Evolutionary conservation across 2,888 invertebrate species (phyloP), one percentile per base, ranked within the genome.

Genomic region (Onthophagus sagittarius): DNA sequence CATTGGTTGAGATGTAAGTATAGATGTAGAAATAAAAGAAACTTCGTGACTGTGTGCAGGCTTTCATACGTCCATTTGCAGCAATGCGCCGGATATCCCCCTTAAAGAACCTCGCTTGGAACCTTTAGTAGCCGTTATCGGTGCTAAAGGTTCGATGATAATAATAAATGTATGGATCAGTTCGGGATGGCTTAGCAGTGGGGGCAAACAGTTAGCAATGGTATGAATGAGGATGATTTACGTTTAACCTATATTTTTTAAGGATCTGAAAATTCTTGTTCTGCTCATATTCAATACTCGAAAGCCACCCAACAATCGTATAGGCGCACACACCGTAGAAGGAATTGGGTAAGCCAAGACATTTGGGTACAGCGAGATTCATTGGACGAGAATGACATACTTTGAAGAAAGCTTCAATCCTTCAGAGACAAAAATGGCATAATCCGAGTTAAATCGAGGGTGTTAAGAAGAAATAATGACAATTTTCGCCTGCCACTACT

Each of bases 201-300:
- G 15, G 53, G 13, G 39, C 75, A 33, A 62, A 76, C 70, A 70
- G 71, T 31, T 72, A 65, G 62, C 15, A 15, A 63, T 6, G 4
- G 63, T 62, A 62, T 62, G n/a, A n/a, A n/a, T 3, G 1, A 6
- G 63, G n/a, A 63, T 3, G 63, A 63, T 63, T 63, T 14, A 15
- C 63, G 15, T 63, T 63, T n/a, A 63, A 63, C 7, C 2, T 63
- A 63, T n/a, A n/a, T 63, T n/a, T 63, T 63, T 15, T 6, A 63
- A 63, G n/a, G 14, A 63, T 63, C n/a, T 0, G 63, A 63, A 63
- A 63, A 69, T n/a, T 13, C n/a, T 64, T 64, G 64, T 64, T n/a
- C n/a, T n/a, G 31, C 31, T 31, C 69, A 4, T 69, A 39, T 69
- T 69, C 31, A 39, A 33, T 14, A 23, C 23, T 23, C 23, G 23